Conservation (phyloP, 2,797 vertebrate species). For the Ibycter americanus region DNA sequence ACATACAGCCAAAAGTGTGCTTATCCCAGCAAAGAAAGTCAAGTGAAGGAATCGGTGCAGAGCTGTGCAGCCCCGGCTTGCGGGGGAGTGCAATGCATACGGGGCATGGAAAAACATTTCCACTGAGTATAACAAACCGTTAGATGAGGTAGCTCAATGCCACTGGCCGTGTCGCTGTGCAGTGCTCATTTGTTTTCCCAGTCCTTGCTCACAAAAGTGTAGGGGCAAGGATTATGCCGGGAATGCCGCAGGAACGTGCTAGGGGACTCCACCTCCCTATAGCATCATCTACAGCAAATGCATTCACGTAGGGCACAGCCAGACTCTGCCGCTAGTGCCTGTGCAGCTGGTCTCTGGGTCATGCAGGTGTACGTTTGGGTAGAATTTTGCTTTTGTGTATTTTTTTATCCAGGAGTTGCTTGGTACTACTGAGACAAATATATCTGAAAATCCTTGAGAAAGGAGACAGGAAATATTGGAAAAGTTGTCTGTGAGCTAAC, state of each 20-base stretch:
- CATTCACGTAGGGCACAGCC: rapidly evolving
- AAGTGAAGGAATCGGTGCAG: neutral
- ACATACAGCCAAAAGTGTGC: neutral
- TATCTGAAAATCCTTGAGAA: conserved; percentile 19
- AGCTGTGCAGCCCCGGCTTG: neutral
- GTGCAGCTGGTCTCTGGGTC: neutral
- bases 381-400: neutral
- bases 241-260: rapidly evolving
- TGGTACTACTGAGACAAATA: neutral
- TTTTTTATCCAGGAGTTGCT: neutral
- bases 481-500: neutral
- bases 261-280: rapidly evolving
- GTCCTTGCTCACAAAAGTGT: rapidly evolving
- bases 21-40: neutral
- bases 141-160: rapidly evolving
- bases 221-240: neutral
- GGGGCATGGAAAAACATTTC: neutral
- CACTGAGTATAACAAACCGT: neutral
- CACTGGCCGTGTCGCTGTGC: rapidly evolving
- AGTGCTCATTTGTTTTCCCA: neutral
- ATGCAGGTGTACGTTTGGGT: rapidly evolving
- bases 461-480: neutral
- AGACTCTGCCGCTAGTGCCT: rapidly evolving
- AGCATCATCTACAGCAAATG: rapidly evolving
- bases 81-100: too few species aligned